Base-by-base conservation (phyloP, 2,888 invertebrate species). In the Xylota sylvarum region DNA sequence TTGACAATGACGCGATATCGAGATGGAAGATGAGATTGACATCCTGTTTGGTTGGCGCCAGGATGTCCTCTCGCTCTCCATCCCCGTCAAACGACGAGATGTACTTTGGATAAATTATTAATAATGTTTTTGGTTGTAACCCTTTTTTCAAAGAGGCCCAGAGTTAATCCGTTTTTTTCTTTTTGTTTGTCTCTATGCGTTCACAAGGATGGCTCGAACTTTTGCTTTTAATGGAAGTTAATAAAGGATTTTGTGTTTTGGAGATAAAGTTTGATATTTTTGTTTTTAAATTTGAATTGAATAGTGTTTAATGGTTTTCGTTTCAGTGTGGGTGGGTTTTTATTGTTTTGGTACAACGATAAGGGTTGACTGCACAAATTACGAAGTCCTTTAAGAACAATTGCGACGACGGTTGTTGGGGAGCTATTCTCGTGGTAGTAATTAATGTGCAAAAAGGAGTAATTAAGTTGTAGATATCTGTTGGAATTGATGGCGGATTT, bases 41-140 rank as follows among this genome's bases (percentile, higher is more conserved):
- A 81, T 86, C 86, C 86, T 86, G 86, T 82, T 82, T 73, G 72
- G 10, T 62, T 86, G 86, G 86, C 86, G 86, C 86, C 86, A 86
- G 70, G 60, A 85, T 60, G 37, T 65, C 9, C 65, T 37, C 67
- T 52, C 46, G 1, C 40, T 4, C 19, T 35, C 35, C 35, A 3
- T 10, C 10, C 37, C 35, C 35, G n/a, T n/a, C 37, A 12, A 7
- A n/a, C 14, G 9, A n/a, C 19, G 58, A 48, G 76, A 70, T 76
- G 55, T 76, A 46, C 80, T 86, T 40, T n/a, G 64, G 86, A 82
- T 86, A 82, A 82, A 86, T 82, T 82, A 86, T 86, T 81, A 69
- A 86, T 78, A 86, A 77, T 77, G 78, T 85, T 81, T 56, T 50
- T 37, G 55, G 62, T 64, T 60, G 73, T 58, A 82, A 81, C 82